phyloP scores from a whole-genome alignment of 2,888 invertebrate genomes.

The Tenthredo mesomela region DNA sequence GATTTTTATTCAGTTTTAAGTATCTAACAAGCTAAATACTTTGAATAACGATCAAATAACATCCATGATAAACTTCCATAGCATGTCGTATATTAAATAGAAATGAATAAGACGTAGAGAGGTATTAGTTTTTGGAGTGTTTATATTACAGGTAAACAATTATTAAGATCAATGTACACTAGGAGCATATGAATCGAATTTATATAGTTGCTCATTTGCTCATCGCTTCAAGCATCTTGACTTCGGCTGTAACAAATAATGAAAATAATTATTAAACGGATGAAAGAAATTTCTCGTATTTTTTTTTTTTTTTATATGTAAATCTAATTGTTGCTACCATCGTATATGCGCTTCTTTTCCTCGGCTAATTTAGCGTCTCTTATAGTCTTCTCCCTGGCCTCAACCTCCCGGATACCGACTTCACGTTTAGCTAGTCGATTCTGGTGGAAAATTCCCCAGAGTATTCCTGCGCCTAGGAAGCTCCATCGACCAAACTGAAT shows the following conservation, averaged over 20 bases:
- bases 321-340: not conserved
- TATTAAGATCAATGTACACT: constrained; percentile 53
- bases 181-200: not conserved
- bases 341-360: constrained; percentile 82
- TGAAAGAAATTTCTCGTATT: not conserved
- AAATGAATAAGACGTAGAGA: not conserved
- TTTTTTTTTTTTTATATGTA: not conserved
- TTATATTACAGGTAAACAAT: constrained; percentile 51
- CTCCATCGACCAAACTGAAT: constrained; percentile 90
- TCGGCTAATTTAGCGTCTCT: constrained; percentile 86
- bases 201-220: constrained; percentile 55
- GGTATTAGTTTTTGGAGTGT: not conserved
- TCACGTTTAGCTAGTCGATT: constrained; percentile 85
- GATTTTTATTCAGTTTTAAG: constrained; percentile 24
- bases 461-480: constrained; percentile 85
- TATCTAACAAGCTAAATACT: not conserved
- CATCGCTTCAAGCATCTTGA: constrained; percentile 78
- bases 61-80: not conserved
- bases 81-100: not conserved
- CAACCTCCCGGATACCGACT: constrained; percentile 83
- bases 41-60: not conserved
- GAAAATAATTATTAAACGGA: not conserved
- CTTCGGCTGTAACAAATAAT: constrained; percentile 78
- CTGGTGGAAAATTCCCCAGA: constrained; percentile 88
- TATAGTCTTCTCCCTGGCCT: constrained; percentile 84